These are phyloP conservation scores for Caradrina kadenii DNA, from an alignment of 2,888 invertebrate genomes.

Conservation along the genomic window DNA sequence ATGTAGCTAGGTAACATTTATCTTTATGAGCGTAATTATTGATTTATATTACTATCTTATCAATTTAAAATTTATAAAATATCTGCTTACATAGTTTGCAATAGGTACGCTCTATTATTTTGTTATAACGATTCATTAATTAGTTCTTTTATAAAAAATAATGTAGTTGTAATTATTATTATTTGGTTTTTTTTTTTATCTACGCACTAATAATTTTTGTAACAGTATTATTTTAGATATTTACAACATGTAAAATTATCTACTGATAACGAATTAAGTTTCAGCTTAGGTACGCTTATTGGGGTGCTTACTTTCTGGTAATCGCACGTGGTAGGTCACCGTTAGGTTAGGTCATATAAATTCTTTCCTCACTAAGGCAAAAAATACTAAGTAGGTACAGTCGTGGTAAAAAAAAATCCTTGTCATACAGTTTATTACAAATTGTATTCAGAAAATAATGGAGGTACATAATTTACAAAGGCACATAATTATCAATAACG, in stretches of 20 bases:
- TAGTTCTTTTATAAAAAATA: neutral
- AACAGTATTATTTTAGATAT: neutral
- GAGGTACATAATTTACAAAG: slow-evolving; percentile 69
- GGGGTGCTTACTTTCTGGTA: neutral
- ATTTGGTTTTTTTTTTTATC: neutral
- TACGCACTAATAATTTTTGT: neutral
- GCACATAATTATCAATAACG: slow-evolving; percentile 66
- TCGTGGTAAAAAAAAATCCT: slow-evolving; percentile 8
- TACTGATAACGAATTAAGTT: neutral
- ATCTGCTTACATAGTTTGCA: slow-evolving; percentile 2
- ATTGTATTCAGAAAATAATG: slow-evolving; percentile 57
- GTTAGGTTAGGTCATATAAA: neutral
- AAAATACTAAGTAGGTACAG: too few species aligned
- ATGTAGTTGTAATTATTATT: neutral
- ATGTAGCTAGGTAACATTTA: neutral
- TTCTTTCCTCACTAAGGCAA: neutral
- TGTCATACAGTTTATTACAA: slow-evolving; percentile 55
- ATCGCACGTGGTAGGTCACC: neutral
- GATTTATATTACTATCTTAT: slow-evolving; percentile 26
- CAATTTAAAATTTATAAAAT: slow-evolving; percentile 20
- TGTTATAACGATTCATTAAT: slow-evolving; percentile 9
- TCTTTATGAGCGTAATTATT: slow-evolving; percentile 2
- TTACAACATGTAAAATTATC: neutral
- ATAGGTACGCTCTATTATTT: slow-evolving; percentile 24
- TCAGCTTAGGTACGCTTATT: neutral